Evolutionary conservation across 2,113 vertebrate genomes (phyloP).

Genomic region (Hippocampus guttulatus): DNA sequence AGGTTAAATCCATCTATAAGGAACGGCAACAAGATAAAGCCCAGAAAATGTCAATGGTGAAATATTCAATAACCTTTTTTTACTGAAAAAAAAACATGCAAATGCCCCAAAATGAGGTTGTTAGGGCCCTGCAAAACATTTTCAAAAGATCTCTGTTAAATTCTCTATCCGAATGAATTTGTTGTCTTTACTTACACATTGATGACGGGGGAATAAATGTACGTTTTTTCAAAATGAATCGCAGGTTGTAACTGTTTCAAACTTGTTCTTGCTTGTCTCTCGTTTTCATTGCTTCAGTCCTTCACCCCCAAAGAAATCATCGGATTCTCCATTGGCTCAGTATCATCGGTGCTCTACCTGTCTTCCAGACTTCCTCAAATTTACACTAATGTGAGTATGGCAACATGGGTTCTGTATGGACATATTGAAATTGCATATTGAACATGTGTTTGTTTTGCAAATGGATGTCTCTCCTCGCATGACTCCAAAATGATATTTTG

Average conservation of each 20-base stretch:
- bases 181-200: too few relatives aligned
- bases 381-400: conserved; percentile 83
- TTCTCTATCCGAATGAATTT: too few relatives aligned
- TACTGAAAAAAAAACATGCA: too few relatives aligned
- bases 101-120: too few relatives aligned
- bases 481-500: neutral
- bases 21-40: too few relatives aligned
- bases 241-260: neutral
- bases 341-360: conserved; percentile 88
- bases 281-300: conserved; percentile 60
- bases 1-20: too few relatives aligned
- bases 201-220: neutral
- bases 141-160: too few relatives aligned
- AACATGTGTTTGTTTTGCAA: neutral
- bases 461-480: neutral
- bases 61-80: too few relatives aligned
- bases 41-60: too few relatives aligned
- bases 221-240: neutral
- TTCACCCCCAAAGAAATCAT: conserved; percentile 80
- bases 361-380: conserved; percentile 88
- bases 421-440: neutral
- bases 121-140: too few relatives aligned
- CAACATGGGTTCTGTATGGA: neutral
- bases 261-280: neutral
- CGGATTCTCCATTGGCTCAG: conserved; percentile 81